phyloP scores from a whole-genome alignment of 2,797 vertebrate species.

The Poeciliopsis infans region DNA sequence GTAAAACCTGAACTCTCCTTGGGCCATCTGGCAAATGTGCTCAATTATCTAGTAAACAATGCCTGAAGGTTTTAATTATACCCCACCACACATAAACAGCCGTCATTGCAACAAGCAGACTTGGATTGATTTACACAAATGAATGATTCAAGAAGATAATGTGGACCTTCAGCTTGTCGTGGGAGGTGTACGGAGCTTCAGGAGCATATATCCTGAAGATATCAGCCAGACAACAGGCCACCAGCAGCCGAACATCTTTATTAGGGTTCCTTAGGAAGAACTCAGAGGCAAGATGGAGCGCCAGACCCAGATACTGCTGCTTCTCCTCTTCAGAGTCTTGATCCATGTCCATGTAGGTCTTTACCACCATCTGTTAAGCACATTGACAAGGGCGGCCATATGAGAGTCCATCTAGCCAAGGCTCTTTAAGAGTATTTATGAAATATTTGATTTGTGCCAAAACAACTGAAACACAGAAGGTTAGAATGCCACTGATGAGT shows the following conservation, averaged over 20 bases:
- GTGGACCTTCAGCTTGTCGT: conserved; percentile 97
- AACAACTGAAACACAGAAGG: neutral
- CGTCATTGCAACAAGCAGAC: neutral
- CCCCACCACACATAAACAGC: neutral
- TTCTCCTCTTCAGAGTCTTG: conserved; percentile 99
- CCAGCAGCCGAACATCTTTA: conserved; percentile 97
- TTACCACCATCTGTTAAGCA: conserved; percentile 93
- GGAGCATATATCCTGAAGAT: conserved; percentile 99
- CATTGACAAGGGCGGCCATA: neutral
- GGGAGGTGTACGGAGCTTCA: conserved; percentile 98
- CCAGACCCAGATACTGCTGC: conserved; percentile 96
- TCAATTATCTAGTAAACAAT: conserved; percentile 1
- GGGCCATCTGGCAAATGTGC: neutral
- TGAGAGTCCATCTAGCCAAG: neutral
- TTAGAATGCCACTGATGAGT: neutral
- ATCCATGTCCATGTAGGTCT: conserved; percentile 99
- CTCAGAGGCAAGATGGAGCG: conserved; percentile 97
- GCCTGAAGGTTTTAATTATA: neutral
- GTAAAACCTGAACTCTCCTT: neutral
- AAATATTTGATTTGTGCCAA: neutral
- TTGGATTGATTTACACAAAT: neutral
- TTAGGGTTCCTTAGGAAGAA: conserved; percentile 99
- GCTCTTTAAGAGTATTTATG: neutral
- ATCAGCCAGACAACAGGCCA: conserved; percentile 98
- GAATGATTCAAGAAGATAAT: neutral